Evolutionary conservation across 2,113 vertebrate species (phyloP).

Genomic region (Malurus alboscapulatus): DNA sequence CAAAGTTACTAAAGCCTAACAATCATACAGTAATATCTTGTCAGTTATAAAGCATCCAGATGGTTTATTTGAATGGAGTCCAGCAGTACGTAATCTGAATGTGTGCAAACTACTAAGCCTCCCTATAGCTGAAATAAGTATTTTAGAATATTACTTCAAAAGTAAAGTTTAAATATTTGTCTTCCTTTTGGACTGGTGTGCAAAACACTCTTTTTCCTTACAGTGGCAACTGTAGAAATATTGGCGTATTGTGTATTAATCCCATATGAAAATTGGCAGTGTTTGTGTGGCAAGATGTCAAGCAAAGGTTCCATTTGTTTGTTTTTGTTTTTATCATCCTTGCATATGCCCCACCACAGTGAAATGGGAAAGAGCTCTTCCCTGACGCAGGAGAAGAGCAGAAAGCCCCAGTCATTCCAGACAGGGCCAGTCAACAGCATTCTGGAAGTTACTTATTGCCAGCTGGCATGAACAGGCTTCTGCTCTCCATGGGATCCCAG

Average conservation of each 20-base stretch:
- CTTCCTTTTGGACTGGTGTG: background rate
- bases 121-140: slow-evolving; percentile 24
- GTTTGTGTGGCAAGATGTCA: slow-evolving; percentile 5
- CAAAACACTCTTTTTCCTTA: slow-evolving; percentile 16
- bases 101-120: background rate
- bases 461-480: background rate
- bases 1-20: slow-evolving; percentile 31
- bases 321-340: background rate
- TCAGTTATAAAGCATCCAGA: slow-evolving; percentile 35
- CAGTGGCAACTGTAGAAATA: background rate
- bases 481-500: background rate
- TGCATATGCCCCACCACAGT: background rate
- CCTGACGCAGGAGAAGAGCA: background rate
- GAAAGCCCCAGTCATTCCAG: background rate
- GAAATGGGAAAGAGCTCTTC: background rate
- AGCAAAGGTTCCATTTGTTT: slow-evolving; percentile 29
- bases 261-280: background rate
- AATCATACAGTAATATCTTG: slow-evolving; percentile 25
- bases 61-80: slow-evolving; percentile 53
- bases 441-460: background rate
- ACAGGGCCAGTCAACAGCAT: background rate
- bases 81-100: slow-evolving; percentile 30
- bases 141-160: slow-evolving; percentile 27
- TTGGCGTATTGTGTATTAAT: background rate
- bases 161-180: background rate